These are phyloP conservation scores for Cephus sareptanus DNA, from an alignment of 2,888 invertebrate genomes.

Conservation along the genomic window DNA sequence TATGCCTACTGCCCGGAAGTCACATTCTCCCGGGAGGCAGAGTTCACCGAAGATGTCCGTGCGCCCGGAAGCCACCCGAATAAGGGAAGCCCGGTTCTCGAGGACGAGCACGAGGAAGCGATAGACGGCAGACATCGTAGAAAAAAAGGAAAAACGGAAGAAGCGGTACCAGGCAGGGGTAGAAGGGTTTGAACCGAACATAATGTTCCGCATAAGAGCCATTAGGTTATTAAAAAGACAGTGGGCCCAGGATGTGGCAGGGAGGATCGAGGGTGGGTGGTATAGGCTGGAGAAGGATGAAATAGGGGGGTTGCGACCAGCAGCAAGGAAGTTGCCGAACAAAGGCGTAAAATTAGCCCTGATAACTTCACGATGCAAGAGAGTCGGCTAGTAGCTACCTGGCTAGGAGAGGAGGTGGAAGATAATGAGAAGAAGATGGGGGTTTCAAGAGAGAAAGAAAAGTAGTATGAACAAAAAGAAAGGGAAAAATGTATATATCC, in stretches of 20 bases:
- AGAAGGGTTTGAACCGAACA: conserved; percentile 17
- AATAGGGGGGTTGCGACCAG: background rate
- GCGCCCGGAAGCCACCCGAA: conserved; percentile 11
- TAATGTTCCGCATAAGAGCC: conserved; percentile 59
- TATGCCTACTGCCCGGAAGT: too few species aligned
- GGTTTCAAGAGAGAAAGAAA: conserved; percentile 2
- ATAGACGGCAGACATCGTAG: background rate
- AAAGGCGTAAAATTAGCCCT: conserved; percentile 56
- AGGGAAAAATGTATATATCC: background rate
- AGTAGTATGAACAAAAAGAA: background rate
- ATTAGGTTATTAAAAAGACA: conserved; percentile 65
- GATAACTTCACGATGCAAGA: conserved; percentile 46
- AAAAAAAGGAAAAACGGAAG: conserved; percentile 8
- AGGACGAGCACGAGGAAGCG: background rate
- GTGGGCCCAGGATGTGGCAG: conserved; percentile 45
- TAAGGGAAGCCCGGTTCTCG: conserved; percentile 24
- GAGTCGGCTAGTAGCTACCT: conserved; percentile 20
- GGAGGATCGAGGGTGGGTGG: conserved; percentile 37
- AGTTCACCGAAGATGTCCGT: background rate
- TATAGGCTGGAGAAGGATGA: conserved; percentile 28
- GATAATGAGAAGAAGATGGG: conserved; percentile 13
- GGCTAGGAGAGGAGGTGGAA: conserved; percentile 11
- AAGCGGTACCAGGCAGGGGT: background rate
- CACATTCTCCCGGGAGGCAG: background rate
- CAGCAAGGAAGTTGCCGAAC: conserved; percentile 37